A percentile compares a stretch with the other conserved stretches of the same genome.
Evolutionary conservation across 2,797 vertebrate genomes (phyloP).

Genomic region (Erpetoichthys calabaricus): DNA sequence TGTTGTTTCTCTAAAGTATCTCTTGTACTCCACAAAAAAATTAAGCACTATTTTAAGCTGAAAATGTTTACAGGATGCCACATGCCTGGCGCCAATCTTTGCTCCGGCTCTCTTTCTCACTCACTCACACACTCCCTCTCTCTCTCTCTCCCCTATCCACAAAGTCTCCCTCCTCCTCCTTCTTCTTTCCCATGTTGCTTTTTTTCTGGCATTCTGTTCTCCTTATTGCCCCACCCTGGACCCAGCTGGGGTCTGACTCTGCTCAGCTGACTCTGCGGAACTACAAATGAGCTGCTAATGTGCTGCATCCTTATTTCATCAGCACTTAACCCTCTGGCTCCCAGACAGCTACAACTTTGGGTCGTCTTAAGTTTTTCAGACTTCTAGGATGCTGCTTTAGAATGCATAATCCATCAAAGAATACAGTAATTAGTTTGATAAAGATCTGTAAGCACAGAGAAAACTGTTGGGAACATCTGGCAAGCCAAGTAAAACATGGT

Average conservation of each 20-base stretch:
- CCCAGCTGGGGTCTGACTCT: conserved; percentile 14
- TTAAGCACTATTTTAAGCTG: conserved; percentile 40
- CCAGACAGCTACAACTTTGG: not conserved
- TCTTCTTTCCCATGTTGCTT: conserved; percentile 19
- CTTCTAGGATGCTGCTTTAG: not conserved
- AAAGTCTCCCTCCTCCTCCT: conserved; percentile 19
- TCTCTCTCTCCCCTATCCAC: conserved; percentile 8
- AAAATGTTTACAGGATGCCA: conserved; percentile 28
- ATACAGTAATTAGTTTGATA: no score
- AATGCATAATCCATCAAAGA: no score
- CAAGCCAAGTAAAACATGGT: no score
- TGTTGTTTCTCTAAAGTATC: conserved; percentile 22
- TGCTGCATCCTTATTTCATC: conserved; percentile 8
- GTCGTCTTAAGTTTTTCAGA: not conserved
- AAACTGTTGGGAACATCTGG: no score
- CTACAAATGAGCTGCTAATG: conserved; percentile 3
- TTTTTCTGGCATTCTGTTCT: conserved; percentile 10
- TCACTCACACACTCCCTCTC: conserved; percentile 11
- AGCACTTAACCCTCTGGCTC: conserved; percentile 13
- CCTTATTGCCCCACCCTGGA: conserved; percentile 17
- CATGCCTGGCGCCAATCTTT: conserved; percentile 27
- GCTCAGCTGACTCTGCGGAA: conserved; percentile 30
- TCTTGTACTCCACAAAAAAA: conserved; percentile 14
- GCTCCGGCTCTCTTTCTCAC: conserved; percentile 11
- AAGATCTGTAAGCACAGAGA: no score